Evolutionary conservation across 1,140 invertebrate species (phyloP).

Genomic region (Monomorium pharaonis): DNA sequence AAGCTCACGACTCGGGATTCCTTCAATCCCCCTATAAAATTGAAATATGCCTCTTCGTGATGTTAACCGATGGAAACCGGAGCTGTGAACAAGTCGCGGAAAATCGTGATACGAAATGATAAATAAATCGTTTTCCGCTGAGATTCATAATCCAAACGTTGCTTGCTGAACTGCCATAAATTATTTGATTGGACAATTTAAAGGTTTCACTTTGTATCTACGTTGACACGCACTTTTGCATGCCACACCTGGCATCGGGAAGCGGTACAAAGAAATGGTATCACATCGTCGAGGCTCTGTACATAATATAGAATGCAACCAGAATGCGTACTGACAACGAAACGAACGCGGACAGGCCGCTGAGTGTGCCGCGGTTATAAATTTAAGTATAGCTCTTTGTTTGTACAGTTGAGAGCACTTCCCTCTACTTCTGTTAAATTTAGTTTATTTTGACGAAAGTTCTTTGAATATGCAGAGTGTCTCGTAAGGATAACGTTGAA

Average conservation of each 20-base stretch:
- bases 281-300: background rate
- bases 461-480: slow-evolving; percentile 38
- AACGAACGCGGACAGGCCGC: background rate
- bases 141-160: slow-evolving; percentile 66
- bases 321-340: background rate
- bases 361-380: slow-evolving; percentile 14
- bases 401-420: slow-evolving; percentile 35
- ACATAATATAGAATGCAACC: background rate
- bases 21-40: slow-evolving; percentile 25
- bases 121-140: slow-evolving; percentile 60
- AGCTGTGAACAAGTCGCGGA: slow-evolving; percentile 17
- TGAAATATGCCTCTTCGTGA: slow-evolving; percentile 14
- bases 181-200: slow-evolving; percentile 65
- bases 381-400: slow-evolving; percentile 44
- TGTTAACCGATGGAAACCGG: slow-evolving; percentile 3
- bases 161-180: slow-evolving; percentile 40
- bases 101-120: slow-evolving; percentile 29
- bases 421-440: slow-evolving; percentile 22
- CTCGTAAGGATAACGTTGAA: slow-evolving; percentile 17
- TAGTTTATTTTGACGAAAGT: slow-evolving; percentile 44
- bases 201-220: slow-evolving; percentile 60
- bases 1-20: background rate
- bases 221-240: slow-evolving; percentile 69
- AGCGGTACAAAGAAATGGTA: slow-evolving; percentile 33
- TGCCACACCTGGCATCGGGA: slow-evolving; percentile 62